These are phyloP conservation scores for Seira musarum DNA, from an alignment of 2,888 invertebrate species.

Conservation along the genomic window DNA sequence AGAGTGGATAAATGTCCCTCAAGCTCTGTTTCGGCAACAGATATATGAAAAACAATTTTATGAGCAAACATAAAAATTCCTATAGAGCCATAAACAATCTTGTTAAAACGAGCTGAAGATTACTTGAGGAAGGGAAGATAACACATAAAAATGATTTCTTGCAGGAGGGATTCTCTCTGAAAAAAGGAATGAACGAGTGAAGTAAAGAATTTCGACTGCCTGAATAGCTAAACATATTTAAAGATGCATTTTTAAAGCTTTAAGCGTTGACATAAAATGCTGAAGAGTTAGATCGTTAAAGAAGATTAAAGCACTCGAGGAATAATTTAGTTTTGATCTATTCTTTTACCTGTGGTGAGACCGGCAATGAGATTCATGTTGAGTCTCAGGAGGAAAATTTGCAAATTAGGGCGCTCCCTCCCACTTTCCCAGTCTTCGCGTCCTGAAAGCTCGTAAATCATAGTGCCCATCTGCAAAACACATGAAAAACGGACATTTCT, in stretches of 20 bases:
- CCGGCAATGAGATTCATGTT: slow-evolving; percentile 69
- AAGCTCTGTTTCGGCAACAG: too few species aligned
- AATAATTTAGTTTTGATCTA: slow-evolving; percentile 6
- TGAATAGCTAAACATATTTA: slow-evolving; percentile 1
- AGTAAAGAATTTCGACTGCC: background rate
- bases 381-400: slow-evolving; percentile 66
- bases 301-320: background rate
- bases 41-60: too few species aligned
- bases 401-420: slow-evolving; percentile 64
- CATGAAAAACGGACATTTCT: slow-evolving; percentile 23
- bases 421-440: slow-evolving; percentile 65
- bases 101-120: slow-evolving; percentile 42
- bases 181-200: background rate
- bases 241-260: slow-evolving; percentile 38
- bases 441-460: slow-evolving; percentile 64
- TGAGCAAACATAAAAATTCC: slow-evolving; percentile 52
- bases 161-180: slow-evolving; percentile 12
- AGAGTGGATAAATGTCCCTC: too few species aligned
- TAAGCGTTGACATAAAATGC: slow-evolving; percentile 7
- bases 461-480: slow-evolving; percentile 59
- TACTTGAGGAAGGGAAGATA: background rate
- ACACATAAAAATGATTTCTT: slow-evolving; percentile 24
- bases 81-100: slow-evolving; percentile 39
- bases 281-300: background rate
- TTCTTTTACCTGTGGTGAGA: slow-evolving; percentile 66